phyloP scores from a whole-genome alignment of 2,888 invertebrate genomes.

The Antheraea assamensis region DNA sequence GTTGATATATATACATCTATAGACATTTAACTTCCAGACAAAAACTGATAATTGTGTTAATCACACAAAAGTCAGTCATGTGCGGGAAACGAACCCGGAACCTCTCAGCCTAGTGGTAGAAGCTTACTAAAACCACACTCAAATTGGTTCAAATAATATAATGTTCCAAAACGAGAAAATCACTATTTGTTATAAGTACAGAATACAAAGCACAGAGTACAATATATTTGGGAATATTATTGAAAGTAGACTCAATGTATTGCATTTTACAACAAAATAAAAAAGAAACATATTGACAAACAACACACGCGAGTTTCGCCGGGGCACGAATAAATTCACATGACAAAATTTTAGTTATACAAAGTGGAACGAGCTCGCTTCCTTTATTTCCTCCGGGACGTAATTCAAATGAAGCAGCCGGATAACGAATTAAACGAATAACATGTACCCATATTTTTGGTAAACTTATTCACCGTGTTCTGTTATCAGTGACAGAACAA shows the following conservation, averaged over 20 bases:
- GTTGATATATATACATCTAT: too few relatives aligned
- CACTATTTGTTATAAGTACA: too few relatives aligned
- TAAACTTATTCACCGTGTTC: constrained; percentile 3
- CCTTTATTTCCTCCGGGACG: constrained; percentile 18
- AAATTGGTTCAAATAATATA: too few relatives aligned
- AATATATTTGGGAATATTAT: background rate
- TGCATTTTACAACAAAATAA: constrained; percentile 5
- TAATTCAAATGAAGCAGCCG: constrained; percentile 14
- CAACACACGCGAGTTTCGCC: constrained; percentile 15
- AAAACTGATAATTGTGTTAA: too few relatives aligned
- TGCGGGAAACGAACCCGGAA: too few relatives aligned
- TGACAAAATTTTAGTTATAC: constrained; percentile 19
- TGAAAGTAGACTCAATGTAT: background rate
- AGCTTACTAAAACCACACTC: too few relatives aligned
- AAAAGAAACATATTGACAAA: background rate
- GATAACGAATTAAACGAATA: constrained; percentile 22
- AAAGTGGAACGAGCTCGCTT: background rate
- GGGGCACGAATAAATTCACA: constrained; percentile 8
- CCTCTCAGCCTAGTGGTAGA: too few relatives aligned
- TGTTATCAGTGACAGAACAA: background rate
- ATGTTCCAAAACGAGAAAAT: too few relatives aligned
- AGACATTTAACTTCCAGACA: too few relatives aligned
- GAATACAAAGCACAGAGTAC: too few relatives aligned
- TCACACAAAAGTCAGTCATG: too few relatives aligned
- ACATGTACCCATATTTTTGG: constrained; percentile 6